Conservation (phyloP, 2,888 invertebrate genomes). For the Sicus ferrugineus region DNA sequence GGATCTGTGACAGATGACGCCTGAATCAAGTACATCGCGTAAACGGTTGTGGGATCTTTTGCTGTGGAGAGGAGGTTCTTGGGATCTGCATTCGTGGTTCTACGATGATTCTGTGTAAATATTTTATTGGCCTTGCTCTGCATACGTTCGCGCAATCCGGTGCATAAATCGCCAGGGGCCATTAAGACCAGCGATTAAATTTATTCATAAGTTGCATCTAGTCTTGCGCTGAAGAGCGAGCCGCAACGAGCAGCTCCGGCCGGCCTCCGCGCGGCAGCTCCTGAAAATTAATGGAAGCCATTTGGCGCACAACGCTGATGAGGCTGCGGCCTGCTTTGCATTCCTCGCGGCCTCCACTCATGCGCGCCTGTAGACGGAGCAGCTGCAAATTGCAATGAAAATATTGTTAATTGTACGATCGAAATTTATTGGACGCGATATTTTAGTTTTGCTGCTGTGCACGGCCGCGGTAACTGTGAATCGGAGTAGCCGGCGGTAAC, state of each 20-base stretch:
- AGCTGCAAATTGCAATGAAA: constrained; percentile 37
- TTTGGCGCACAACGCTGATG: constrained; percentile 28
- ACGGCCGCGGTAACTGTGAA: constrained; percentile 26
- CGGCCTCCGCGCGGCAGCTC: constrained; percentile 21
- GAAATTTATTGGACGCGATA: constrained; percentile 40
- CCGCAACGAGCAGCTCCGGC: constrained; percentile 14
- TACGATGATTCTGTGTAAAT: constrained; percentile 24
- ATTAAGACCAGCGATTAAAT: constrained; percentile 28
- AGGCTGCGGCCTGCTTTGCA: constrained; percentile 27
- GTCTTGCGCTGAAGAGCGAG: constrained; percentile 19
- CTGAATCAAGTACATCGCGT: constrained; percentile 5
- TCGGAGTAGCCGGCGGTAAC: constrained; percentile 5
- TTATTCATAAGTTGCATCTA: constrained; percentile 33
- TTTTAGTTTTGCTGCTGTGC: constrained; percentile 23
- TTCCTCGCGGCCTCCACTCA: constrained; percentile 6
- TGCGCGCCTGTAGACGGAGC: constrained; percentile 7
- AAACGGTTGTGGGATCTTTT: constrained; percentile 8
- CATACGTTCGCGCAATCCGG: constrained; percentile 5
- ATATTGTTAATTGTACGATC: constrained; percentile 39
- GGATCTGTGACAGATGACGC: background rate
- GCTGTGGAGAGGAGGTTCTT: constrained; percentile 5
- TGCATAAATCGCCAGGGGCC: constrained; percentile 28
- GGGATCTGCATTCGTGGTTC: constrained; percentile 22
- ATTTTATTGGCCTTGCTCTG: constrained; percentile 25
- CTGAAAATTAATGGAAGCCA: constrained; percentile 34